Percentiles rank a stretch among this genome's conserved stretches.
phyloP scores from a whole-genome alignment of 1,140 invertebrate species.

The Drosophila leontia region DNA sequence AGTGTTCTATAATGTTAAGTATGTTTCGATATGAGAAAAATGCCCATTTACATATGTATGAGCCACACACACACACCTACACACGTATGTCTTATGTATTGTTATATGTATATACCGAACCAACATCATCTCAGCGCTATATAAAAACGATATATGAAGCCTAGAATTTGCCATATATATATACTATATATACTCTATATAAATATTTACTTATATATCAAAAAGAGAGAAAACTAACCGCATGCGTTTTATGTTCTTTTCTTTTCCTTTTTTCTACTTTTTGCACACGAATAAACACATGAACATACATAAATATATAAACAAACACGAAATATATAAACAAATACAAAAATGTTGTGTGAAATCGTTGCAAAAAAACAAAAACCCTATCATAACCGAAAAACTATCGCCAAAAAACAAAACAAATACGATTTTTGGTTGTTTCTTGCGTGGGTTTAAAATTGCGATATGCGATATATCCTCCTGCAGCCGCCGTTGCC shows the following conservation, averaged over 20 bases:
- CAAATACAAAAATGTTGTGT: constrained; percentile 64
- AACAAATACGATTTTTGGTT: constrained; percentile 43
- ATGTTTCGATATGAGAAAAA: constrained; percentile 68
- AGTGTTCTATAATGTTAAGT: constrained; percentile 76
- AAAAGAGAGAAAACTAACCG: constrained; percentile 83
- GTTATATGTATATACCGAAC: constrained; percentile 78
- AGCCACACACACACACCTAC: constrained; percentile 60
- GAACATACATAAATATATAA: constrained; percentile 46
- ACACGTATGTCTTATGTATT: constrained; percentile 83
- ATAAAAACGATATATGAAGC: constrained; percentile 68
- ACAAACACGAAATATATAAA: constrained; percentile 43
- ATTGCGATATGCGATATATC: constrained; percentile 27
- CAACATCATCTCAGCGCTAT: constrained; percentile 68
- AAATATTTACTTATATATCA: constrained; percentile 78
- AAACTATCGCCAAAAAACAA: constrained; percentile 48
- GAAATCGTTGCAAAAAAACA: constrained; percentile 74
- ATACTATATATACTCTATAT: constrained; percentile 56
- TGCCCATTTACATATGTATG: constrained; percentile 68
- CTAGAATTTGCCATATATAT: constrained; percentile 72
- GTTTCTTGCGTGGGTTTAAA: constrained; percentile 37
- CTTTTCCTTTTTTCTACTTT: constrained; percentile 83
- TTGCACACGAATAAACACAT: constrained; percentile 73
- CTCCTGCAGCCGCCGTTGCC: constrained; percentile 84
- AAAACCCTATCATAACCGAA: constrained; percentile 38
- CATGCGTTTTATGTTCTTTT: constrained; percentile 85